Conservation (phyloP, 2,888 invertebrate genomes). For the Sarcophaga subvicina region DNA sequence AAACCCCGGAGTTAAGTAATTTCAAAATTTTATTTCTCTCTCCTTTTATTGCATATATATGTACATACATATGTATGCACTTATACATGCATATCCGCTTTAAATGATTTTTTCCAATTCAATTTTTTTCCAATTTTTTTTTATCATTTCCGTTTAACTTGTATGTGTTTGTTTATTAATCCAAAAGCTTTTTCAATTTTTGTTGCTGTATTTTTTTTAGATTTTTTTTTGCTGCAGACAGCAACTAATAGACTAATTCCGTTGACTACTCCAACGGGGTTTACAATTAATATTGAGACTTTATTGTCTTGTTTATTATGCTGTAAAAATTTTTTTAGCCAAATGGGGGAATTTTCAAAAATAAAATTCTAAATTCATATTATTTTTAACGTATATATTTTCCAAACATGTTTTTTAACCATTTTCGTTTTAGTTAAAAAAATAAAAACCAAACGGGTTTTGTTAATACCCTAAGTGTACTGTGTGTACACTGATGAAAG, state of each 20-base stretch:
- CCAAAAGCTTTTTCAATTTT: conserved; percentile 50
- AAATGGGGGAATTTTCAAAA: background rate
- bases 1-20: too few species aligned
- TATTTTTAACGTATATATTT: background rate
- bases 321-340: conserved; percentile 7
- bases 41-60: background rate
- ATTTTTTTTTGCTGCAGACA: background rate
- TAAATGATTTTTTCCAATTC: conserved; percentile 24
- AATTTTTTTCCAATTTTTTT: conserved; percentile 7
- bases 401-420: background rate
- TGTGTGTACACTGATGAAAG: too few species aligned
- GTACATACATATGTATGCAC: background rate
- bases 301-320: conserved; percentile 53
- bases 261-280: background rate
- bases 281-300: conserved; percentile 51
- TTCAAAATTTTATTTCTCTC: too few species aligned
- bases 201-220: background rate
- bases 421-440: conserved; percentile 21
- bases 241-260: background rate
- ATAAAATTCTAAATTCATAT: background rate
- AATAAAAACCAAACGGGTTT: conserved; percentile 8
- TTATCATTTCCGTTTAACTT: conserved; percentile 36
- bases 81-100: conserved; percentile 26
- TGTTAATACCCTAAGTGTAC: too few species aligned
- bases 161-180: conserved; percentile 58